Evolutionary conservation across 92 coral and sea anemone species (phyloP), one percentile per base, ranked within the genome.

Genomic region (Blastomussa wellsi): DNA sequence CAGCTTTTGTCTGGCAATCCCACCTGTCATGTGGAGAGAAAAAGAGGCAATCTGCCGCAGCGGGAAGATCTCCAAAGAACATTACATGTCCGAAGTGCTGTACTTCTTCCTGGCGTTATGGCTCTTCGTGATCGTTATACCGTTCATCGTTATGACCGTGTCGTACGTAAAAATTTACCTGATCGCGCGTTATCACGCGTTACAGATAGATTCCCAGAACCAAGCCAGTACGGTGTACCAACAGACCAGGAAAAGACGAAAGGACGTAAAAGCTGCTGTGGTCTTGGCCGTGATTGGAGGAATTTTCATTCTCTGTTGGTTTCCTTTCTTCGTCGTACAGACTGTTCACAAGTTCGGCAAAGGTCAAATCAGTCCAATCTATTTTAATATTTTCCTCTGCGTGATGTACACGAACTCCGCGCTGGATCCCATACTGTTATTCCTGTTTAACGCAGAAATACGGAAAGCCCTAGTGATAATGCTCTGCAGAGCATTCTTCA

Each of bases 381-480:
- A 90, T 83, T 95, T 95, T 76, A 87, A 84, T 77, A 79, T 95
- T 35, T 95, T 95, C 77, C 82, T 95, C 5, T 95, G 98, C 64
- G 89, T 93, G 6, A 95, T 95, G 98, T 95, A 95, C 66, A 90
- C 98, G 14, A 95, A 95, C 95, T 93, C 98, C 7, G 97, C 95
- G 22, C 69, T 95, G 10, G 95, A 95, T 39, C 98, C 98, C 1
- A 79, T 92, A 0, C 83, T 95, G 51, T 80, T 94, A 74, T 83
- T 95, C 41, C 79, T 88, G 42, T 95, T 95, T 65, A 95, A 95
- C 78, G 79, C 93, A 19, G 98, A 94, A 86, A 94, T 95, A 68
- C 80, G 94, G 67, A 72, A 83, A 52, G 97, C 95, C 28, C 84
- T 94, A 82, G 66, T 90, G 6, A 76, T 79, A 32, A 82, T 94